Evolutionary conservation across 2,888 invertebrate genomes (phyloP).

Genomic region (Drosophila kanekoi): DNA sequence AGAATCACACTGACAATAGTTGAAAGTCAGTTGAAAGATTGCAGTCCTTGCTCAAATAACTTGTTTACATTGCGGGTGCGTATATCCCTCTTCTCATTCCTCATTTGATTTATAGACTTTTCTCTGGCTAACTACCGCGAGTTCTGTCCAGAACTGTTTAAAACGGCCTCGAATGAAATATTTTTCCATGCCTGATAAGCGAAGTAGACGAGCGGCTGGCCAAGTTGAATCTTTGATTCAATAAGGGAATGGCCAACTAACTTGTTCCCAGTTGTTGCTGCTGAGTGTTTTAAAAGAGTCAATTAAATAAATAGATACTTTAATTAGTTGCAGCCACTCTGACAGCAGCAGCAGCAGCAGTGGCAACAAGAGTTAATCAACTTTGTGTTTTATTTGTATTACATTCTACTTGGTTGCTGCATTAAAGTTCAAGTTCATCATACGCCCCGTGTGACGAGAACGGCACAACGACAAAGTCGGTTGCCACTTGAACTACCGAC

Average conservation of each 20-base stretch:
- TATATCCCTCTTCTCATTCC: too few relatives aligned
- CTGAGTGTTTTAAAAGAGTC: conserved; percentile 14
- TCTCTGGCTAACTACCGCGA: too few relatives aligned
- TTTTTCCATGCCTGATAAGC: background rate
- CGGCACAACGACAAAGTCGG: background rate
- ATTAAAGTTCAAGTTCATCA: conserved; percentile 40
- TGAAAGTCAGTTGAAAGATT: too few relatives aligned
- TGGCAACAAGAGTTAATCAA: conserved; percentile 15
- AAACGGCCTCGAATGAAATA: background rate
- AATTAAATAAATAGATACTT: conserved; percentile 17
- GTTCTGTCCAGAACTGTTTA: background rate
- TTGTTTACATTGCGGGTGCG: too few relatives aligned
- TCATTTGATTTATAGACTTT: too few relatives aligned
- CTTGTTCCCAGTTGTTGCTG: conserved; percentile 3
- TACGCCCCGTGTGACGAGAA: conserved; percentile 28
- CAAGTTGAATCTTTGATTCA: conserved; percentile 5
- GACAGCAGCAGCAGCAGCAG: background rate
- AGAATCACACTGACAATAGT: too few relatives aligned
- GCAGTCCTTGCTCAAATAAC: too few relatives aligned
- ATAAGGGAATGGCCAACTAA: conserved; percentile 6
- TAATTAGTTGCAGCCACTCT: conserved; percentile 10
- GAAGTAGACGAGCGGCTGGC: background rate
- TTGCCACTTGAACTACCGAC: conserved; percentile 17
- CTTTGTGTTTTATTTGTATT: conserved; percentile 18
- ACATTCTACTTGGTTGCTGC: conserved; percentile 15